Evolutionary conservation across 2,113 vertebrate species (phyloP), one percentile per base, ranked within the genome.

Genomic region (Martes martes): DNA sequence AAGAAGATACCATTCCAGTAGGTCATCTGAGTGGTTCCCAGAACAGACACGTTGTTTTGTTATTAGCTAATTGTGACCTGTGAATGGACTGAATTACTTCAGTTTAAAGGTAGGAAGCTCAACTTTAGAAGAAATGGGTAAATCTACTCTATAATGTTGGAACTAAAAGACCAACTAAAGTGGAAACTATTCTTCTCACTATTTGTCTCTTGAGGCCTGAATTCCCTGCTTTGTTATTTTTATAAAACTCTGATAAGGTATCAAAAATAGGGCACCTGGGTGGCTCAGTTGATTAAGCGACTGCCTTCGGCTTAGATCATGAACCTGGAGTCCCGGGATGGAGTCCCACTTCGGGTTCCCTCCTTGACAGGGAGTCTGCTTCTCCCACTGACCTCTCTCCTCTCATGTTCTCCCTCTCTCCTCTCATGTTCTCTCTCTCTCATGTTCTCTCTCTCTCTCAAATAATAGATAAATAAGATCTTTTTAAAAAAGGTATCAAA

Each of bases 191-290:
- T 71, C 23, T 55, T 93, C 76, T 92, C 36, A 47, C 4, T 33
- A 13, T 42, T 42, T 81, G 33, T 24, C n/a, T 42, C 42, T 61
- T 76, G 74, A 81, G 47, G 11, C 36, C 36, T 82, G 45, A 89
- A 83, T 92, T 83, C 80, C 11, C 18, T 81, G 67, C 42, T 84
- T 42, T 84, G 86, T 82, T 81, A 47, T 89, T 89, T 94, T 92
- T 94, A 92, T 92, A 45, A 94, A 94, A 94, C 31, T 93, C 80
- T 78, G 57, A 63, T 42, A 87, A 81, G 65, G 59, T 71, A 24
- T 55, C 52, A 55, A 18, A 55, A 18, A 55, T 55, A 55, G 52
- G 16, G 15, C 16, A 55, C 52, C 52, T 55, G 52, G 52, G 52
- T 55, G 16, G 52, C 52, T 55, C 52, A 55, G 52, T 55, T 55